These are phyloP conservation scores for Gracilinanus agilis DNA, from an alignment of 2,113 vertebrate species.

Conservation along the genomic window DNA sequence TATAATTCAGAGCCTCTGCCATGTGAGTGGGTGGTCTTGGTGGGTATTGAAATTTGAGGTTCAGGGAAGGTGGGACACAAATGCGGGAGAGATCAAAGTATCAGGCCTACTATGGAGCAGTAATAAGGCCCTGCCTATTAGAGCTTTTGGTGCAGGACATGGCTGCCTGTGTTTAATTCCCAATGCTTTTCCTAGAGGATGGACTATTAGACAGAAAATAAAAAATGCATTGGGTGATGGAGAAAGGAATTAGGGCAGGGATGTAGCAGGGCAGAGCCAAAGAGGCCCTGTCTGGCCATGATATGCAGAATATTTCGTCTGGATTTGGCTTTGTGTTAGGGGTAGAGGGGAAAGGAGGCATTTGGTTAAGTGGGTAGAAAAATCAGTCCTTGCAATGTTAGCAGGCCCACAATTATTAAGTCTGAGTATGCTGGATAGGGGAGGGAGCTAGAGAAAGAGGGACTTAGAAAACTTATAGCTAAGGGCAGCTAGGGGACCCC, in stretches of 20 bases:
- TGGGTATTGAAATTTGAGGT: conserved; percentile 26
- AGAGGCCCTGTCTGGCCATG: background rate
- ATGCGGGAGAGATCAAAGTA: background rate
- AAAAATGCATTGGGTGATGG: background rate
- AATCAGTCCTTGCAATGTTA: background rate
- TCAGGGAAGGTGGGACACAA: conserved; percentile 36
- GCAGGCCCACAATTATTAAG: rapidly evolving
- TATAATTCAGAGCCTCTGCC: conserved; percentile 7
- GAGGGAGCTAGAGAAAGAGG: background rate
- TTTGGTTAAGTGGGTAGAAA: background rate
- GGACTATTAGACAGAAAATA: background rate
- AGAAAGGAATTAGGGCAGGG: background rate
- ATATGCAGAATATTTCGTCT: background rate
- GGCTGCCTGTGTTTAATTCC: background rate
- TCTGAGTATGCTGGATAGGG: background rate
- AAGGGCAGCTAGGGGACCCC: no score
- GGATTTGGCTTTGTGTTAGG: background rate
- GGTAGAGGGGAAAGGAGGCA: background rate
- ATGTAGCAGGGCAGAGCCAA: background rate
- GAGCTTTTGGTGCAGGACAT: background rate
- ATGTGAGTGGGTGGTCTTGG: conserved; percentile 41
- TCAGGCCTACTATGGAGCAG: background rate
- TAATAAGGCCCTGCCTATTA: background rate
- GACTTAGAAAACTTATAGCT: background rate
- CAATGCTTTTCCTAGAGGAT: background rate